A percentile compares a stretch with the other conserved stretches of the same genome.
Evolutionary conservation across 64 coral and sea anemone genomes (phyloP).

Genomic region (Montipora cactus): DNA sequence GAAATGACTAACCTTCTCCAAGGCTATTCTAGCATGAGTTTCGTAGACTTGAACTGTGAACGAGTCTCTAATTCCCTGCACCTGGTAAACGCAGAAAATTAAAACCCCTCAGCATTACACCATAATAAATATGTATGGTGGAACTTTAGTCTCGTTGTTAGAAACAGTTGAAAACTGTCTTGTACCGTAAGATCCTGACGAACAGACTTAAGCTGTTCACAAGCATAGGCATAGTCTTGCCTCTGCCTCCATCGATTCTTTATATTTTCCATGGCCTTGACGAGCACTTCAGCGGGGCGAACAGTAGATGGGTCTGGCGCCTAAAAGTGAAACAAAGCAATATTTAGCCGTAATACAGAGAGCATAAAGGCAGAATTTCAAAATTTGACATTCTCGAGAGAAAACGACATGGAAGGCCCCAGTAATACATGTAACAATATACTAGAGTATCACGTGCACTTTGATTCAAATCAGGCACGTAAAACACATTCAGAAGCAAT

Average conservation of each 20-base stretch:
- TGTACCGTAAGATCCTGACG: constrained; percentile 96
- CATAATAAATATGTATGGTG: no score
- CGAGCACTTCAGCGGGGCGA: constrained; percentile 83
- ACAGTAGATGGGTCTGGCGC: constrained; percentile 98
- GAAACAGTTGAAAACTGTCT: not conserved
- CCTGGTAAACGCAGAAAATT: constrained; percentile 45
- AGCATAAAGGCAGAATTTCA: no score
- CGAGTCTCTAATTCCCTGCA: constrained; percentile 96
- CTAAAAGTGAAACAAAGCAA: not conserved
- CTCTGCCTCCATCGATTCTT: constrained; percentile 91
- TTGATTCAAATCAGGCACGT: no score
- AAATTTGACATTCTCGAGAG: no score
- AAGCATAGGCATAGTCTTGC: constrained; percentile 88
- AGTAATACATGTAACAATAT: no score
- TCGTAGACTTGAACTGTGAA: constrained; percentile 96
- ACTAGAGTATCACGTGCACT: no score
- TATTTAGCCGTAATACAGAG: not conserved
- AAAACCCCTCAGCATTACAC: not conserved
- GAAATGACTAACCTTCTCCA: constrained; percentile 85
- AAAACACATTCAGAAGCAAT: no score
- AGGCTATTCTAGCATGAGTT: constrained; percentile 97
- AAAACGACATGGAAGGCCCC: no score
- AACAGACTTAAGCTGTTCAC: constrained; percentile 97
- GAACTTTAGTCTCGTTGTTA: no score
- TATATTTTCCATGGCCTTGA: constrained; percentile 86